These are phyloP conservation scores for Digitonthophagus gazella DNA, from an alignment of 2,888 invertebrate genomes.

Conservation along the genomic window DNA sequence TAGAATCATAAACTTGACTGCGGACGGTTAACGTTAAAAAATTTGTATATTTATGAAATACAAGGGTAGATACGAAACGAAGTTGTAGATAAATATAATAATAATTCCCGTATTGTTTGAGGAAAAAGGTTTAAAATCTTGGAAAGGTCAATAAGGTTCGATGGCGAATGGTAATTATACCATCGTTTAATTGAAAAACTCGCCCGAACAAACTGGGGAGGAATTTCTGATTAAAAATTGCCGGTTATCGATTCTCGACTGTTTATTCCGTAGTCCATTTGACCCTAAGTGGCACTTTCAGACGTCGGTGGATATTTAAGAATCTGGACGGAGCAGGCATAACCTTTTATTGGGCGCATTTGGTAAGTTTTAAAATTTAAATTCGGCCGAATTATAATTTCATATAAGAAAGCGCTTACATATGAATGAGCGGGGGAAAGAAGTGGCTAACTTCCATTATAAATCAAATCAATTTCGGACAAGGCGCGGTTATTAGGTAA, in stretches of 20 bases:
- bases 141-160: constrained; percentile 9
- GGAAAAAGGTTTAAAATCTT: constrained; percentile 3
- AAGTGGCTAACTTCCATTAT: constrained; percentile 19
- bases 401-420: constrained; percentile 32
- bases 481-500: neutral
- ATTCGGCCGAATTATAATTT: constrained; percentile 33
- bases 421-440: constrained; percentile 29
- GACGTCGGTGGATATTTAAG: neutral
- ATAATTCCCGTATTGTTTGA: neutral
- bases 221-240: neutral
- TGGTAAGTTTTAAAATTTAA: constrained; percentile 23
- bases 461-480: neutral
- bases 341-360: constrained; percentile 19
- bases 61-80: no score
- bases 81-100: neutral
- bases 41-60: no score
- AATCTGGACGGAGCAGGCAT: neutral
- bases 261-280: neutral
- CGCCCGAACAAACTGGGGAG: neutral
- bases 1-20: no score
- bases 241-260: neutral
- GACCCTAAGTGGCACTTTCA: neutral
- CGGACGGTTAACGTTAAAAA: no score
- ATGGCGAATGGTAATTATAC: constrained; percentile 3
- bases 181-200: constrained; percentile 2